A percentile compares a stretch with the other conserved stretches of the same genome.
Conservation (phyloP, 2,797 vertebrate genomes). For the Parauchenoglanis punctatus region DNA sequence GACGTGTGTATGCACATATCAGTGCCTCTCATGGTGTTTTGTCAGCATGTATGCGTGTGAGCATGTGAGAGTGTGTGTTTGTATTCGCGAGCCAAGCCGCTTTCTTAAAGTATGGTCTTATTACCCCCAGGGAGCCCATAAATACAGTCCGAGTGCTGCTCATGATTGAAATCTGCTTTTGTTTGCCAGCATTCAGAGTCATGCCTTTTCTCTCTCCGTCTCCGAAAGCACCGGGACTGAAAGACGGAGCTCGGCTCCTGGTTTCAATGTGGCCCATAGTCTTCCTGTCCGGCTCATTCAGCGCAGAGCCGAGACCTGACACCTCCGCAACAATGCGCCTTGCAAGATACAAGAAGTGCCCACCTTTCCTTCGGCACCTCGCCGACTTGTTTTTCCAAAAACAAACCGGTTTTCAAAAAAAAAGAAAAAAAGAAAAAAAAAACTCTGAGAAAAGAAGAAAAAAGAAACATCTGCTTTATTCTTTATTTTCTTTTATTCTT, state of each 20-base stretch:
- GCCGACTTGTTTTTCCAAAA: conserved; percentile 48
- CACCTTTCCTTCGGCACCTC: conserved; percentile 49
- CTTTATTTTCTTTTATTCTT: conserved; percentile 29
- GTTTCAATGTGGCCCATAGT: conserved; percentile 72
- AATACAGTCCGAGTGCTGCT: conserved; percentile 70
- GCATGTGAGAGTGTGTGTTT: background rate
- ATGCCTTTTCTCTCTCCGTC: conserved; percentile 68
- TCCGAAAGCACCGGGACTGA: conserved; percentile 48
- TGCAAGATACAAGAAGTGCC: conserved; percentile 36
- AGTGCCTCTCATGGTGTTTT: background rate
- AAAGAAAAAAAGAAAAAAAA: background rate
- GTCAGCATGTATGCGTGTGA: background rate
- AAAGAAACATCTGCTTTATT: conserved; percentile 33
- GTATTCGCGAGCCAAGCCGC: conserved; percentile 9
- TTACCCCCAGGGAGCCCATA: conserved; percentile 55
- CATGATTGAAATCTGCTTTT: conserved; percentile 78
- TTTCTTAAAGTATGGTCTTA: conserved; percentile 38
- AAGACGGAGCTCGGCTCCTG: conserved; percentile 39
- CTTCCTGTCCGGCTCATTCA: conserved; percentile 68
- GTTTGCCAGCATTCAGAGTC: conserved; percentile 55
- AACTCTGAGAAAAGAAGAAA: background rate
- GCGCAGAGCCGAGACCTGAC: conserved; percentile 49
- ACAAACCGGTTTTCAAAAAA: conserved; percentile 28
- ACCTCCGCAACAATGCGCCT: conserved; percentile 53
- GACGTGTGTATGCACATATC: background rate